Evolutionary conservation across 2,113 vertebrate species (phyloP).

Genomic region (Strix aluco): DNA sequence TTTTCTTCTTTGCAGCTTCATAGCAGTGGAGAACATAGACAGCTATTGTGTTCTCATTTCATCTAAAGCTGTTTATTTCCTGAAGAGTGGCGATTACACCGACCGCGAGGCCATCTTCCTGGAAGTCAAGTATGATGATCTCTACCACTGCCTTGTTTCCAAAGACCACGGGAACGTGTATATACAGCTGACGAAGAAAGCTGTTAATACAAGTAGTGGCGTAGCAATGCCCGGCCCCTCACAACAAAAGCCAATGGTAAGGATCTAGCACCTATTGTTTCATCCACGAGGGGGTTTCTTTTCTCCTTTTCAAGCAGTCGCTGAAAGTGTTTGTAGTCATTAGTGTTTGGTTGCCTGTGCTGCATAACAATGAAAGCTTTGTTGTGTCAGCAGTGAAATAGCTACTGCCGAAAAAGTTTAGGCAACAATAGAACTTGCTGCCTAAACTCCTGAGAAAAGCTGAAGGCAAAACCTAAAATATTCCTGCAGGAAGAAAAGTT

Average conservation of each 20-base stretch:
- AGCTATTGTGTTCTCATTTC: slow-evolving; percentile 95
- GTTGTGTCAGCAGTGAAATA: neutral
- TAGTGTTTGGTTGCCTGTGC: neutral
- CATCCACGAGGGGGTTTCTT: neutral
- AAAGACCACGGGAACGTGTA: slow-evolving; percentile 95
- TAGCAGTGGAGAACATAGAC: slow-evolving; percentile 91
- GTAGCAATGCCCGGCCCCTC: slow-evolving; percentile 94
- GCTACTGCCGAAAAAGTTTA: neutral
- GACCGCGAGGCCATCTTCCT: slow-evolving; percentile 95
- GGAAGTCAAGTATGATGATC: slow-evolving; percentile 94
- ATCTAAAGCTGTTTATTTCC: slow-evolving; percentile 94
- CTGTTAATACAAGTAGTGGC: slow-evolving; percentile 86
- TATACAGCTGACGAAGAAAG: slow-evolving; percentile 96
- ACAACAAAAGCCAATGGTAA: slow-evolving; percentile 97
- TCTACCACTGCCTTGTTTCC: slow-evolving; percentile 97
- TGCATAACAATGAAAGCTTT: neutral
- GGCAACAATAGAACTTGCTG: neutral
- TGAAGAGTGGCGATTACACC: slow-evolving; percentile 83
- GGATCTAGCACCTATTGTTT: neutral
- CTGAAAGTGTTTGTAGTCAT: neutral
- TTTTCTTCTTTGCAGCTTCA: slow-evolving; percentile 80
- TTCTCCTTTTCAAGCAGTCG: too few species aligned
- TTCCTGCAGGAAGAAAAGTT: neutral
- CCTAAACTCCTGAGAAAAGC: neutral
- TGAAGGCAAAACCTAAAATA: neutral